phyloP scores from a whole-genome alignment of 1,140 invertebrate genomes.

The Drosophila bipectinata region DNA sequence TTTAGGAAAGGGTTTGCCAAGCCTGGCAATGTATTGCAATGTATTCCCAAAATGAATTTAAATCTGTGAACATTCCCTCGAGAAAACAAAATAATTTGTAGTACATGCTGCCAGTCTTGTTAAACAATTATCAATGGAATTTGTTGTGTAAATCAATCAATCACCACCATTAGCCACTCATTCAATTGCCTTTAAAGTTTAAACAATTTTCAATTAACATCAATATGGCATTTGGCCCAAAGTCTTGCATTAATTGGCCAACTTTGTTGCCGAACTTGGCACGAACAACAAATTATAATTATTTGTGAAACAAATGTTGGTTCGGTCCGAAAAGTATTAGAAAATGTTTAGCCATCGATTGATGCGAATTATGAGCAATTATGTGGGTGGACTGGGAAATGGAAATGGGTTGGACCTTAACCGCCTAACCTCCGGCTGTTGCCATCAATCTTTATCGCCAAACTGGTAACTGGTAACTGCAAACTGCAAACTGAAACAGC shows the following conservation, averaged over 20 bases:
- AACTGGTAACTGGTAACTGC: slow-evolving; percentile 5
- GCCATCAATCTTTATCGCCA: slow-evolving; percentile 70
- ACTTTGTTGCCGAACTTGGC: neutral
- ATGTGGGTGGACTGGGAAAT: slow-evolving; percentile 6
- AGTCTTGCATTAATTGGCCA: neutral
- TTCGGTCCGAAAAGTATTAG: neutral
- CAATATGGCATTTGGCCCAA: neutral
- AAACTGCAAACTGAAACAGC: slow-evolving; percentile 50
- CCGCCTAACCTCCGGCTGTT: slow-evolving; percentile 9
- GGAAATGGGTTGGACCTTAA: neutral
- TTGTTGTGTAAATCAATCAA: slow-evolving; percentile 12
- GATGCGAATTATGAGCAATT: slow-evolving; percentile 47
- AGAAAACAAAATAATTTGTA: neutral
- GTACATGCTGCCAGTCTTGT: neutral
- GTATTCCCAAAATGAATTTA: no score
- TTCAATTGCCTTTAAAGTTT: slow-evolving; percentile 26
- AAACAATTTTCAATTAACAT: slow-evolving; percentile 12
- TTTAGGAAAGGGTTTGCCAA: no score
- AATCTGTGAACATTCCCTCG: neutral
- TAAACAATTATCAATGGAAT: neutral
- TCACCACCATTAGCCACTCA: slow-evolving; percentile 11
- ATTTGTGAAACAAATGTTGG: no score
- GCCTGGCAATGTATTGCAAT: no score
- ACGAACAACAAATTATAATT: neutral
- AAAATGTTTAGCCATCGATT: slow-evolving; percentile 24